Evolutionary conservation across 2,888 invertebrate species (phyloP), one percentile per base, ranked within the genome.

Genomic region (Embidobia sp.): DNA sequence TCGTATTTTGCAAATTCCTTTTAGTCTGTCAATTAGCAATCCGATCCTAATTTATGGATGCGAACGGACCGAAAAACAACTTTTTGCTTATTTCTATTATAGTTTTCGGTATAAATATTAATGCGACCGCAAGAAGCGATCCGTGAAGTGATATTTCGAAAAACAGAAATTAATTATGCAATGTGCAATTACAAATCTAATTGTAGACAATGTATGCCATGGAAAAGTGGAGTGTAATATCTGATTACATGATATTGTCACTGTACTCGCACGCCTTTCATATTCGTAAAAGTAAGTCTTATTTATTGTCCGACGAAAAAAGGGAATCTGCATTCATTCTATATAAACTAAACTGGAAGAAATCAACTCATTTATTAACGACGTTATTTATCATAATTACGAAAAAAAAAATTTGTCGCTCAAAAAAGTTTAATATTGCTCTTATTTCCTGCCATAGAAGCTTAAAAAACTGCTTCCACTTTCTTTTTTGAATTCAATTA

Each of bases 261-360:
- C 55, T 46, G 16, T 19, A 13, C 66, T 16, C 57, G 48, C n/a
- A n/a, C 29, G 48, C 57, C 57, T 67, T 57, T 57, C 40, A 57
- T 67, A 67, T 57, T 57, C 15, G 49, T 44, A 59, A 57, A 59
- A 69, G 33, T 59, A 18, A 49, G 29, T 59, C 18, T 59, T 57
- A 59, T 59, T 49, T 69, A 51, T 59, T 35, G 16, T 15, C 27
- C 7, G 15, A 29, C 19, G n/a, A 40, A 67, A 44, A 55, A 48
- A 13, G 48, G 29, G 48, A 67, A 48, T 55, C 35, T 37, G 11
- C 66, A 15, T 35, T 66, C 53, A 27, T 53, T 44, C 42, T 66
- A 13, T 35, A 26, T 46, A 27, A 44, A 10, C 26, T 15, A 11
- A 10, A 22, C 11, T 44, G 3, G 6, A 26, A 44, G 11, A 10